Evolutionary conservation across 2,888 invertebrate species (phyloP).

Genomic region (Himalopsyche japonica): DNA sequence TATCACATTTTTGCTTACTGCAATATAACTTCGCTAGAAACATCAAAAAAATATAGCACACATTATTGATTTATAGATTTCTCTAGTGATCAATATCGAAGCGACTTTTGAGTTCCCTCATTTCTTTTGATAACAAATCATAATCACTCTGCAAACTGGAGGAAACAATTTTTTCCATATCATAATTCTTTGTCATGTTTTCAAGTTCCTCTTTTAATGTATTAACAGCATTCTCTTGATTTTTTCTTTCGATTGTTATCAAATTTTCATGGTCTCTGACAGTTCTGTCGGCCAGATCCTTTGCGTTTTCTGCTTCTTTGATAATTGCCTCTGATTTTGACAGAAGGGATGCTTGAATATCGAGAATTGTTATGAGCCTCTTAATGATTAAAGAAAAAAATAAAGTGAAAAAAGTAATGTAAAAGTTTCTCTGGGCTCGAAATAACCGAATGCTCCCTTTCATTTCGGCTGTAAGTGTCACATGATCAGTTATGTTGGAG

Average conservation of each 20-base stretch:
- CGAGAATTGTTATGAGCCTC: slow-evolving; percentile 66
- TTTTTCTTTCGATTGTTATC: slow-evolving; percentile 43
- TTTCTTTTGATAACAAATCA: background rate
- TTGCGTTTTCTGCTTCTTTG: slow-evolving; percentile 70
- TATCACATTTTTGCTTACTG: too few species aligned
- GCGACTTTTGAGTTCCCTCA: background rate
- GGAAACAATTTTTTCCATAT: background rate
- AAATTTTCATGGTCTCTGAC: slow-evolving; percentile 41
- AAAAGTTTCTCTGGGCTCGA: slow-evolving; percentile 78
- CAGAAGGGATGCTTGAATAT: slow-evolving; percentile 64
- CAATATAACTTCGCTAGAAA: background rate
- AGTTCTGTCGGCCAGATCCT: slow-evolving; percentile 50
- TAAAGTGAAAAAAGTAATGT: slow-evolving; percentile 77
- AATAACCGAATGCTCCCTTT: slow-evolving; percentile 73
- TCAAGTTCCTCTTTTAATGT: slow-evolving; percentile 44
- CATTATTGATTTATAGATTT: background rate
- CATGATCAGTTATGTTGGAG: slow-evolving; percentile 54
- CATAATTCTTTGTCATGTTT: background rate
- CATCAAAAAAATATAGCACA: background rate
- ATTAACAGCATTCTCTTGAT: slow-evolving; percentile 42
- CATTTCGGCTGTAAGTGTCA: slow-evolving; percentile 65
- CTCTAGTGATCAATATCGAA: background rate
- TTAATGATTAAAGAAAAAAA: slow-evolving; percentile 72
- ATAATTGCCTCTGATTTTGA: slow-evolving; percentile 68
- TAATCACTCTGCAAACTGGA: background rate